Conservation (phyloP, 2,113 vertebrate species). For the Madoqua kirkii region DNA sequence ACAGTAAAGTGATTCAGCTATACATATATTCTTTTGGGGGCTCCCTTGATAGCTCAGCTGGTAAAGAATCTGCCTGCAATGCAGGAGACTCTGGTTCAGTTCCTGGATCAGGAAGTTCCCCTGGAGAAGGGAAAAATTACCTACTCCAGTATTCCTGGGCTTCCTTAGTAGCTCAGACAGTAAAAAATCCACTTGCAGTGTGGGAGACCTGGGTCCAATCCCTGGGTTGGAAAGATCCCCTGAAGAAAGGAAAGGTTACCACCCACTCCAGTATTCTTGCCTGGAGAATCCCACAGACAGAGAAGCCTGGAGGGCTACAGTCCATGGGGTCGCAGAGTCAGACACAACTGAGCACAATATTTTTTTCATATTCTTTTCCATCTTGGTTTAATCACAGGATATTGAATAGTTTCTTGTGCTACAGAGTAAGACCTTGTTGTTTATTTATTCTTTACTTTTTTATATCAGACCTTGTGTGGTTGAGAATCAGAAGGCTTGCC, state of each 20-base stretch:
- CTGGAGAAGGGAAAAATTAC: not conserved
- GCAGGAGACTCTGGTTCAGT: not conserved
- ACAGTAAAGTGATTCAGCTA: not conserved
- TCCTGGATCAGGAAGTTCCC: not conserved
- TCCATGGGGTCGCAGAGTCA: not conserved
- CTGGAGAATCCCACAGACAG: not conserved
- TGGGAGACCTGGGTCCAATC: not conserved
- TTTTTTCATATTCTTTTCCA: not conserved
- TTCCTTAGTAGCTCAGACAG: not conserved
- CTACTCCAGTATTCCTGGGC: not conserved
- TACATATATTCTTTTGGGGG: not conserved
- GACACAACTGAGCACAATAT: not conserved
- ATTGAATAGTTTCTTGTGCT: not conserved
- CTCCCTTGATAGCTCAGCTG: not conserved
- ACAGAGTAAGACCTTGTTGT: not conserved
- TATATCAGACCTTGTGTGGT: not conserved
- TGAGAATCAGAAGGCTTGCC: constrained; percentile 54
- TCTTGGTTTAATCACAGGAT: not conserved
- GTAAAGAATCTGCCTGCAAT: not conserved
- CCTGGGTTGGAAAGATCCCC: not conserved
- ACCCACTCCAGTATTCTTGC: not conserved
- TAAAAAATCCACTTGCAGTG: not conserved
- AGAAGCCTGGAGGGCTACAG: not conserved
- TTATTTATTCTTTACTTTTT: not conserved
- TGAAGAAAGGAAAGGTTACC: not conserved